phyloP scores from a whole-genome alignment of 23 tunicate species.

The Diplosoma virens region DNA sequence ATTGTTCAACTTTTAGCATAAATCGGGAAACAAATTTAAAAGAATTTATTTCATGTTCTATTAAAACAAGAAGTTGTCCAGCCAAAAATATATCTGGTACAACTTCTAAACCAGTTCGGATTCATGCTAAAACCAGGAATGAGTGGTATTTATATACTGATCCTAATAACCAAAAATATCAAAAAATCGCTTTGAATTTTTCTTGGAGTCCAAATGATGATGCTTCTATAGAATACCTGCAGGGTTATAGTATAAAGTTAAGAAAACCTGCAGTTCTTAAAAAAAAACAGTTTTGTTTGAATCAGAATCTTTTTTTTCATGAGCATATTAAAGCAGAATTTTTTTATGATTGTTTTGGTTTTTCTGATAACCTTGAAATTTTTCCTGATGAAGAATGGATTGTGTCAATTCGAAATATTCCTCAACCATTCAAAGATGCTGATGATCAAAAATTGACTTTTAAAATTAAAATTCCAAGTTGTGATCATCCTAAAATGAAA shows the following conservation, averaged over 20 bases:
- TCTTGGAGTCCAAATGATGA: slow-evolving; percentile 53
- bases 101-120: not conserved
- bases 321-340: not conserved
- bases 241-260: slow-evolving; percentile 10
- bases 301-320: not conserved
- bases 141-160: slow-evolving; percentile 7
- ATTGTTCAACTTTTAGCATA: not conserved
- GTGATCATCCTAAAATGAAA: slow-evolving; percentile 1
- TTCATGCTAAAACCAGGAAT: not conserved
- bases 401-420: not conserved
- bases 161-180: not conserved
- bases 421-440: not conserved
- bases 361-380: not conserved
- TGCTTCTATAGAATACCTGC: slow-evolving; percentile 5
- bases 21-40: not conserved
- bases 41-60: not conserved
- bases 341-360: not conserved
- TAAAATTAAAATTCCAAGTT: not conserved
- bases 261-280: not conserved
- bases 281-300: not conserved
- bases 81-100: not conserved
- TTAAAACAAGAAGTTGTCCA: not conserved
- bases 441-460: not conserved
- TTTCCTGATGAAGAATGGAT: not conserved
- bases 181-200: slow-evolving; percentile 58